A percentile compares a stretch with the other conserved stretches of the same genome.
phyloP scores from a whole-genome alignment of 2,113 vertebrate genomes.

The Channa maculata region DNA sequence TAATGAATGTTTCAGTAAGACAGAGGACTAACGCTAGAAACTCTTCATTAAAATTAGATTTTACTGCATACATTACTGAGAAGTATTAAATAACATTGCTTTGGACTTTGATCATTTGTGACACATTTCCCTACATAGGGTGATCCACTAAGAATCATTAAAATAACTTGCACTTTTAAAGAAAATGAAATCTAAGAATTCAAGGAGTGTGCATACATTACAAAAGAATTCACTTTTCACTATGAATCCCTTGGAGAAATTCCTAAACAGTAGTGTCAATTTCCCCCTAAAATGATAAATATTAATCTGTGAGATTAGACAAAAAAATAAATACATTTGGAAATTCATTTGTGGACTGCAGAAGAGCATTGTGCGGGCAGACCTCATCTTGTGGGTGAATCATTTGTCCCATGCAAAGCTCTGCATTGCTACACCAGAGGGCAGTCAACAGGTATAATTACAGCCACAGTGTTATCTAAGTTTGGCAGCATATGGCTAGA shows the following conservation, averaged over 20 bases:
- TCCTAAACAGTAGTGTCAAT: no score
- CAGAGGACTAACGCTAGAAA: not conserved
- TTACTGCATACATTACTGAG: not conserved
- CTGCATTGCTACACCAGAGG: not conserved
- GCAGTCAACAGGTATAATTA: slow-evolving; percentile 2
- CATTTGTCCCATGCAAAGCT: not conserved
- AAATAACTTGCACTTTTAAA: not conserved
- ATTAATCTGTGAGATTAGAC: no score
- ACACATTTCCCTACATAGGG: not conserved
- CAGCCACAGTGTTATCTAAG: not conserved
- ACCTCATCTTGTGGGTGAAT: not conserved
- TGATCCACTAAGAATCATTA: not conserved
- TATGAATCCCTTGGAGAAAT: no score
- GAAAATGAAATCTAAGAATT: not conserved
- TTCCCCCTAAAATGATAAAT: no score
- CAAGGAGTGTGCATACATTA: not conserved
- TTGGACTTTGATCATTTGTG: not conserved
- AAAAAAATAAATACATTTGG: no score
- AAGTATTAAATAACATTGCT: not conserved
- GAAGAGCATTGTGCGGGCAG: not conserved
- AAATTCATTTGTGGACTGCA: no score
- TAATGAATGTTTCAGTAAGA: not conserved
- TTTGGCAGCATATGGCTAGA: slow-evolving; percentile 1
- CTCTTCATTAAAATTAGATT: not conserved
- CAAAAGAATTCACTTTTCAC: no score